Evolutionary conservation across 2,113 vertebrate genomes (phyloP), one percentile per base, ranked within the genome.

Genomic region (Rhynchomys soricoides): DNA sequence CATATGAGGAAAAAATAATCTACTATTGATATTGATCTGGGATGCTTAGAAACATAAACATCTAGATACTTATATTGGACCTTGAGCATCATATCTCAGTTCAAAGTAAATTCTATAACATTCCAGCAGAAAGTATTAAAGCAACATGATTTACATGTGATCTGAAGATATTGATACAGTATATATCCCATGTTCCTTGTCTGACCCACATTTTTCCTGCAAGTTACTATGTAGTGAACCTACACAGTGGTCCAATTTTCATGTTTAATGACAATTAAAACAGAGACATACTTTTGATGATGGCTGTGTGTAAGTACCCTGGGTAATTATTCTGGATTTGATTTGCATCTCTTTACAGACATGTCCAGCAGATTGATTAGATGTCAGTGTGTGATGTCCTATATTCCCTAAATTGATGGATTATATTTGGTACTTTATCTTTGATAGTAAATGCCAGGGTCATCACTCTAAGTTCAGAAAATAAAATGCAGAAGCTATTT

Each of bases 231-330:
- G 64, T 22, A 19, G 29, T 66, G 26, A 94, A 50, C 16, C 43
- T 22, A 75, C 1, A 48, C 11, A 50, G n/a, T 78, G 48, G 5
- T 40, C 78, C n/a, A 77, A 75, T 26, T 87, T 93, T 43, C 19
- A 31, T 59, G 26, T 87, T 86, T 93, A 62, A 96, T 57, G 15
- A 87, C 64, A 34, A 68, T 71, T 66, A 91, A 93, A 88, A 15
- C 43, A 48, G 17, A 78, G 43, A 71, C 0, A 0, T 21, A 24
- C 50, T 93, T 55, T 81, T 34, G 64, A 83, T 83, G 34, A 62
- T 26, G 4, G 17, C 50, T 91, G 31, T 1, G 31, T 1, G 37
- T 55, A 9, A 62, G 4, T 17, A 85, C 8, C 12, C 12, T 71
- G 37, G 12, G n/a, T 87, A 93, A 86, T 91, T 77, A 62, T 15